Base-by-base conservation (phyloP, 2,888 invertebrate species). In the Epistrophella euchroma region DNA sequence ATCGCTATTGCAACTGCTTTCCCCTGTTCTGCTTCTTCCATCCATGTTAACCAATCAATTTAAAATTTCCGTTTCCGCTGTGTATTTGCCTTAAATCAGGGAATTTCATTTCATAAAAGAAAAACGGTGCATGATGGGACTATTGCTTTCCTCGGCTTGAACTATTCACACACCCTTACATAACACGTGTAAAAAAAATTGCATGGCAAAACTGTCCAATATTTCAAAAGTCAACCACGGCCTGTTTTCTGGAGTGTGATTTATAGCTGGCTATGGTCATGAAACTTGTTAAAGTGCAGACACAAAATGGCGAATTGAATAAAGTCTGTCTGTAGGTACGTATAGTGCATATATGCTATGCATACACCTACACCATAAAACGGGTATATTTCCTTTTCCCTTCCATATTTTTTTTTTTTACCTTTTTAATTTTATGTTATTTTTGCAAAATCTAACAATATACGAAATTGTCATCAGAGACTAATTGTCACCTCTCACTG, bases 31-130 rank as follows among this genome's bases (percentile, higher is more conserved):
- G 77, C 86, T 86, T 66, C 78, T 82, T 78, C 60, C 86, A 86
- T 86, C 86, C 86, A 86, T 82, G 86, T 82, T 86, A 86, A 86
- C 86, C 86, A 86, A 86, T 86, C 86, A 86, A 86, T 86, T 86
- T 86, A 86, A 86, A 86, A 82, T 86, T 86, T 86, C 82, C 86
- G 86, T 86, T 86, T 86, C 82, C 82, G 77, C 55, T 82, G 77
- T 81, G 71, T 86, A 86, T 86, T 86, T 86, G 78, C 86, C 82
- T 82, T 77, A 86, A 86, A 86, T 86, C 86, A 86, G 82, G 81
- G 82, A 86, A 86, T 77, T 82, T 78, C 82, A 82, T 82, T 78
- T 77, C 71, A 86, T 86, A 74, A 86, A 86, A 86, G 86, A 86
- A 86, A 66, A 86, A 66, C 82, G 74, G 13, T 47, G 22, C 62